phyloP scores from a whole-genome alignment of 2,888 invertebrate genomes.

The Hoplodrina blanda region DNA sequence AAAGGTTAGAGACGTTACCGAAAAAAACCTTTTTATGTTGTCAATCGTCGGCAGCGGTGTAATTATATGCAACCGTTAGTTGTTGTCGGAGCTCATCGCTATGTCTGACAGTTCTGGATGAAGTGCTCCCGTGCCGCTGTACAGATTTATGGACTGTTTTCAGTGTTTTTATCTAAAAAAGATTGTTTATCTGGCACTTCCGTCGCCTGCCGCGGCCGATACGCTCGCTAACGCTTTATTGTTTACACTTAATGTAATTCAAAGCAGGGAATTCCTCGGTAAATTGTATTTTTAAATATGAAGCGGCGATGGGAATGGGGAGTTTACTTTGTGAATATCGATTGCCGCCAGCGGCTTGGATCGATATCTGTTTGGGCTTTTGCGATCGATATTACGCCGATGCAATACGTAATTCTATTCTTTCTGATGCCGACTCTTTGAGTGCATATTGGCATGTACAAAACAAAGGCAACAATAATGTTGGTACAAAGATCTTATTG shows the following conservation, averaged over 20 bases:
- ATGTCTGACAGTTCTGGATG: slow-evolving; percentile 82
- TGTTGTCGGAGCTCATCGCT: slow-evolving; percentile 65
- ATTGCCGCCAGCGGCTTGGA: slow-evolving; percentile 79
- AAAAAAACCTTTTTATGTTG: slow-evolving; percentile 75
- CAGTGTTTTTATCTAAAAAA: slow-evolving; percentile 89
- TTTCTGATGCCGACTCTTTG: slow-evolving; percentile 65
- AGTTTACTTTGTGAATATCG: slow-evolving; percentile 83
- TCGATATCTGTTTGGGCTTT: slow-evolving; percentile 81
- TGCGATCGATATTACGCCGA: slow-evolving; percentile 84
- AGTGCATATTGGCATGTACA: slow-evolving; percentile 10
- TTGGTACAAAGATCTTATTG: slow-evolving; percentile 1
- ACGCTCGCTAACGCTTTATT: slow-evolving; percentile 89
- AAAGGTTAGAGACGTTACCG: slow-evolving; percentile 80
- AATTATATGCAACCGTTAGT: slow-evolving; percentile 71
- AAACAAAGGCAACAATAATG: slow-evolving; percentile 19
- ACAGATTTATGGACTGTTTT: slow-evolving; percentile 88
- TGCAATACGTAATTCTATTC: slow-evolving; percentile 81
- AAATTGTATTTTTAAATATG: slow-evolving; percentile 89
- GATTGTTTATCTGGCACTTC: slow-evolving; percentile 90
- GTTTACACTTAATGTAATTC: slow-evolving; percentile 91
- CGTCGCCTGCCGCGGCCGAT: slow-evolving; percentile 88
- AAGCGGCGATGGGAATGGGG: slow-evolving; percentile 76
- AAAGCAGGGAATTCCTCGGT: slow-evolving; percentile 89
- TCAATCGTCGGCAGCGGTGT: slow-evolving; percentile 67
- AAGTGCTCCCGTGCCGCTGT: slow-evolving; percentile 77